Evolutionary conservation across 2,113 vertebrate species (phyloP).

Genomic region (Pavo muticus): DNA sequence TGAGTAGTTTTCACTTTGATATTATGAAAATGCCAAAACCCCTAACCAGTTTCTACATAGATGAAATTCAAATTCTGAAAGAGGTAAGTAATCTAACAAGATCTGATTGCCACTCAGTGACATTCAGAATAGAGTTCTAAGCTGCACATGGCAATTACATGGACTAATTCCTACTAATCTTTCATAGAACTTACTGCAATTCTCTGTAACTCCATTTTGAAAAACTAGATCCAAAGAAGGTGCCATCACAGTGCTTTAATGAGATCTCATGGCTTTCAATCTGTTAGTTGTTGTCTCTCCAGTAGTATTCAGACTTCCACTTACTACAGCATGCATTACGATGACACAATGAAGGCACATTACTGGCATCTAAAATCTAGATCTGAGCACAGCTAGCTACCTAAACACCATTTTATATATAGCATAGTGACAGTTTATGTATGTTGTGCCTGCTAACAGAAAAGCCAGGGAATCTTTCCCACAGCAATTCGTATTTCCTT

Average conservation of each 20-base stretch:
- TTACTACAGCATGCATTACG: not conserved
- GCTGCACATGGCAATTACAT: not conserved
- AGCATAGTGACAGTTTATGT: not conserved
- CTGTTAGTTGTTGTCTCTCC: not conserved
- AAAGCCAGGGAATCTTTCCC: not conserved
- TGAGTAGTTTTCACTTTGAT: not conserved
- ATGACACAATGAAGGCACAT: not conserved
- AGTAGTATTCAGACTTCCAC: not conserved
- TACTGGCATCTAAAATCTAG: not conserved
- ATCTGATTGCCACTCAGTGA: not conserved
- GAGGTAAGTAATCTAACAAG: not conserved
- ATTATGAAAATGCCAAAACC: not conserved
- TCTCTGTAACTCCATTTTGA: not conserved
- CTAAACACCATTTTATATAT: not conserved
- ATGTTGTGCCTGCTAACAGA: not conserved
- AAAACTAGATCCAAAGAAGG: not conserved
- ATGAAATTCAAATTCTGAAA: not conserved
- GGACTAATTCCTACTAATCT: not conserved
- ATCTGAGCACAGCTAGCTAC: not conserved
- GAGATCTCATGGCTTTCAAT: not conserved
- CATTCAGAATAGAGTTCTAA: not conserved
- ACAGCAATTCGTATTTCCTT: not conserved
- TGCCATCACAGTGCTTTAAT: not conserved
- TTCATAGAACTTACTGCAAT: not conserved
- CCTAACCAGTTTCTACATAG: not conserved